Percentiles rank a stretch among this genome's conserved stretches.
phyloP scores from a whole-genome alignment of 2,797 vertebrate species.

The Dendrocincla fuliginosa region DNA sequence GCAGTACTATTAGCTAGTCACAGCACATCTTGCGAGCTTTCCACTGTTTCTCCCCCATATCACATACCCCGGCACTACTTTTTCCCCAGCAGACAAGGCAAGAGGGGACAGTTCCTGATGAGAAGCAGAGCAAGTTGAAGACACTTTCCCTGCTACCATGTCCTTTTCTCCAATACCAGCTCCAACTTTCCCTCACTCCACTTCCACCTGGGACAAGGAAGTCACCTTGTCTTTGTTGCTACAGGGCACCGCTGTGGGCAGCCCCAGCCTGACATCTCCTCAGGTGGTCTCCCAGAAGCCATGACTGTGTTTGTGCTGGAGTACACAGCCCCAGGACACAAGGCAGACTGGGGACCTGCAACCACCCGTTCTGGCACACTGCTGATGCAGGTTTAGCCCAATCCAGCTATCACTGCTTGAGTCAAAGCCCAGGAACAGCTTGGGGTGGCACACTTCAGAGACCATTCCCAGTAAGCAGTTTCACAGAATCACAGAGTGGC shows the following conservation, averaged over 20 bases:
- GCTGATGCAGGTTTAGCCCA: background rate
- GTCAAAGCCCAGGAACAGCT: background rate
- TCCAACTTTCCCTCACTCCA: background rate
- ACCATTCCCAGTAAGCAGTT: background rate
- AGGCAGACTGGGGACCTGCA: background rate
- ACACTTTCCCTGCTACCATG: background rate
- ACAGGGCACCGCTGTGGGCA: background rate
- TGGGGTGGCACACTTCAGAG: background rate
- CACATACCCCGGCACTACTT: background rate
- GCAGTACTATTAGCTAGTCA: background rate
- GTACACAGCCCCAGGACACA: background rate
- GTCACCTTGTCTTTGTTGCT: background rate
- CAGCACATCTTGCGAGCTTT: background rate
- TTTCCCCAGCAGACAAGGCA: background rate
- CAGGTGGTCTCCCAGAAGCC: background rate
- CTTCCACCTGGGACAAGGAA: background rate
- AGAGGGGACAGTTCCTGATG: background rate
- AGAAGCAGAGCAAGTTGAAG: background rate
- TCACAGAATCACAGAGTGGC: background rate
- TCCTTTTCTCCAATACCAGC: background rate
- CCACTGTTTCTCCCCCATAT: background rate
- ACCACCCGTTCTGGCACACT: background rate
- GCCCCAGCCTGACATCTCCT: background rate
- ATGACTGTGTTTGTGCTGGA: background rate
- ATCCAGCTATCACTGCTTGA: background rate